A percentile compares a stretch with the other conserved stretches of the same genome.
phyloP scores from a whole-genome alignment of 2,797 vertebrate species.

The Cuculus canorus region DNA sequence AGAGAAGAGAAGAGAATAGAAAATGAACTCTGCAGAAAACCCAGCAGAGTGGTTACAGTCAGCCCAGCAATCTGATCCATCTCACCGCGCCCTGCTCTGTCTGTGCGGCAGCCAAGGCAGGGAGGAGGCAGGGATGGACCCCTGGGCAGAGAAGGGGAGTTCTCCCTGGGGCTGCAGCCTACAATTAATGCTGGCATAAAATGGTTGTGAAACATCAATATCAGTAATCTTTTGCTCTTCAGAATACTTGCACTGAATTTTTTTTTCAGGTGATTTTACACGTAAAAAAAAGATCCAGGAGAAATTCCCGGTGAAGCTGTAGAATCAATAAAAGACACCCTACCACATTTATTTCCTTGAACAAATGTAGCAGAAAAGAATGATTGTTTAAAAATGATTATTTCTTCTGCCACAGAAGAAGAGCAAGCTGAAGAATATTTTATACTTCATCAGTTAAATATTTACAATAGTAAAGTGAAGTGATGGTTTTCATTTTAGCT shows the following conservation, averaged over 20 bases:
- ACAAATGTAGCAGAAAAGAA: background rate
- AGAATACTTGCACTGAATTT: background rate
- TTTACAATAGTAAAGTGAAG: conserved; percentile 4
- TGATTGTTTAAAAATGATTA: background rate
- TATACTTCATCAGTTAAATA: conserved; percentile 3
- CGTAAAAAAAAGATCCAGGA: background rate
- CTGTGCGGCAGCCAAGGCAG: background rate
- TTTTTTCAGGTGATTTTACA: background rate
- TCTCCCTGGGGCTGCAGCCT: accelerated
- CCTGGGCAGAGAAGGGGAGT: background rate
- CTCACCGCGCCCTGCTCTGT: background rate
- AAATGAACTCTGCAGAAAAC: background rate
- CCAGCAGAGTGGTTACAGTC: background rate
- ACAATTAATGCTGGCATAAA: background rate
- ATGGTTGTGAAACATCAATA: background rate
- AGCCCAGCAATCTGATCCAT: background rate
- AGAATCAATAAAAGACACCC: background rate
- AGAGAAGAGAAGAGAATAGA: background rate
- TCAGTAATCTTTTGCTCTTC: background rate
- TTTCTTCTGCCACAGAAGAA: background rate
- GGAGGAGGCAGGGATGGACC: background rate
- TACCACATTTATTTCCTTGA: background rate
- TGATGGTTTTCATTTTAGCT: conserved; percentile 13
- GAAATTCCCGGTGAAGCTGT: background rate
- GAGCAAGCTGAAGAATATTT: background rate